phyloP scores from a whole-genome alignment of 2,888 invertebrate genomes.

The Aporophyla nigra region DNA sequence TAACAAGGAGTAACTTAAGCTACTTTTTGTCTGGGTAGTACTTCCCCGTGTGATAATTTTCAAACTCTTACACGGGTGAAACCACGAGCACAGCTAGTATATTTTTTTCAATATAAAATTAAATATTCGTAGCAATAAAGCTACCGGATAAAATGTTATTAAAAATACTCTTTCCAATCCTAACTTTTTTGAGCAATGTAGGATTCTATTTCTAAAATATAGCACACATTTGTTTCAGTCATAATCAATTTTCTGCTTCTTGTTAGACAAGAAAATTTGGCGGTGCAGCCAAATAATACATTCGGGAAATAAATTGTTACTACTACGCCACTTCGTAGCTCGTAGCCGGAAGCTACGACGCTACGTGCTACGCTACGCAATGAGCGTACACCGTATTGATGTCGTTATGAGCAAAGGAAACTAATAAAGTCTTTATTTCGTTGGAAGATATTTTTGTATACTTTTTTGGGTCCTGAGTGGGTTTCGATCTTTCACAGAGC shows the following conservation, averaged over 20 bases:
- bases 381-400: slow-evolving; percentile 37
- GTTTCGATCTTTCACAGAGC: background rate
- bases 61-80: too few species aligned
- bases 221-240: slow-evolving; percentile 15
- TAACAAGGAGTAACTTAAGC: too few species aligned
- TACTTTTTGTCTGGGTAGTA: too few species aligned
- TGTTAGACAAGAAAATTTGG: slow-evolving; percentile 44
- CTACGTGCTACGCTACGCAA: slow-evolving; percentile 48
- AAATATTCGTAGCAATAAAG: background rate
- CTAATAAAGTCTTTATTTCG: slow-evolving; percentile 34
- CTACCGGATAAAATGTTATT: background rate
- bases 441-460: slow-evolving; percentile 16
- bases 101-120: background rate
- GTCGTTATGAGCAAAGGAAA: slow-evolving; percentile 37
- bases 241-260: slow-evolving; percentile 36
- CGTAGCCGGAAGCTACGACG: slow-evolving; percentile 61
- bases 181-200: background rate
- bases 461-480: background rate
- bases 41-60: too few species aligned
- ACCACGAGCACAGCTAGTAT: too few species aligned
- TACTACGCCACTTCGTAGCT: slow-evolving; percentile 61
- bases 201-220: background rate
- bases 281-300: slow-evolving; percentile 52
- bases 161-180: background rate
- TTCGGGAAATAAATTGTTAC: slow-evolving; percentile 44